Percentiles rank a stretch among this genome's conserved stretches.
Conservation (phyloP, 1,140 invertebrate genomes). For the Drosophila erecta region DNA sequence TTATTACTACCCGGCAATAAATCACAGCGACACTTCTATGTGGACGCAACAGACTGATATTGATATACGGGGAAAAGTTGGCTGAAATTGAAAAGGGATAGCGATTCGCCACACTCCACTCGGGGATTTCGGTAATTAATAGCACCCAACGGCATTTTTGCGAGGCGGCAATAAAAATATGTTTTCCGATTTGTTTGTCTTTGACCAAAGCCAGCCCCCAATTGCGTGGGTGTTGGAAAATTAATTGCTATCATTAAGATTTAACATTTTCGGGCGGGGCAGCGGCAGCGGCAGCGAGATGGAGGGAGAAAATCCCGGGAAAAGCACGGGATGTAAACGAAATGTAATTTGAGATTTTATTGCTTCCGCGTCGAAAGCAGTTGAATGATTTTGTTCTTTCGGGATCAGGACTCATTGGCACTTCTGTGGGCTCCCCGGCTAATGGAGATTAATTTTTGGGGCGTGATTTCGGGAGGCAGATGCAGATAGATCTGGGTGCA, state of each 20-base stretch:
- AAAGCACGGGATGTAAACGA: slow-evolving; percentile 71
- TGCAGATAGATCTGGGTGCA: slow-evolving; percentile 45
- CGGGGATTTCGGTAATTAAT: slow-evolving; percentile 76
- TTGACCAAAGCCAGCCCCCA: slow-evolving; percentile 5
- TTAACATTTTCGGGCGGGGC: slow-evolving; percentile 17
- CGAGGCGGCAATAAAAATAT: slow-evolving; percentile 75
- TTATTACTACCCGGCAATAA: slow-evolving; percentile 73
- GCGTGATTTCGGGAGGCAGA: slow-evolving; percentile 57
- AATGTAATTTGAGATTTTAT: slow-evolving; percentile 83
- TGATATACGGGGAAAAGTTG: slow-evolving; percentile 31
- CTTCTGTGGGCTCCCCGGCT: slow-evolving; percentile 27
- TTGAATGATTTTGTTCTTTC: slow-evolving; percentile 37
- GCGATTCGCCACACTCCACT: slow-evolving; percentile 51
- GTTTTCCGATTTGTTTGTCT: slow-evolving; percentile 76
- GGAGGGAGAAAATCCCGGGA: slow-evolving; percentile 4
- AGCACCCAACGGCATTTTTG: slow-evolving; percentile 73
- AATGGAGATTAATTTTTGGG: slow-evolving; percentile 79
- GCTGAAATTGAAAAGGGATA: slow-evolving; percentile 77
- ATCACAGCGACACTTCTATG: slow-evolving; percentile 67
- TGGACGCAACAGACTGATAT: slow-evolving; percentile 23
- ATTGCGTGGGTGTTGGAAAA: slow-evolving; percentile 54
- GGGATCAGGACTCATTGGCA: neutral
- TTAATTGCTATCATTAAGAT: slow-evolving; percentile 80
- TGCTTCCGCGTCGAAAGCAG: slow-evolving; percentile 77
- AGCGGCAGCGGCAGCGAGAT: neutral